Conservation (phyloP, 1,140 invertebrate species). For the Andrena cerasifolii region DNA sequence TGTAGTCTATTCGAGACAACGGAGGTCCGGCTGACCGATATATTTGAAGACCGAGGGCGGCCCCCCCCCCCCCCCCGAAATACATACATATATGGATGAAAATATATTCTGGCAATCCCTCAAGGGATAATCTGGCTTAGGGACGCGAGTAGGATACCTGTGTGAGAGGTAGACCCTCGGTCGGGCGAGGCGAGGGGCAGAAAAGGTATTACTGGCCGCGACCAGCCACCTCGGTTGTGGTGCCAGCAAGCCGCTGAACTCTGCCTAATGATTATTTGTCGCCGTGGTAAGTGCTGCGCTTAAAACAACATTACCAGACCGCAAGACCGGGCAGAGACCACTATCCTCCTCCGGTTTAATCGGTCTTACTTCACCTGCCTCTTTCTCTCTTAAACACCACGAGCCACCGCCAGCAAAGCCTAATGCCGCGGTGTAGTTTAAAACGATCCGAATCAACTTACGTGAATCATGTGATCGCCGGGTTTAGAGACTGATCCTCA, state of each 20-base stretch:
- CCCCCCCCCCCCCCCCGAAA: too few relatives aligned
- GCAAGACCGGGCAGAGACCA: constrained; percentile 58
- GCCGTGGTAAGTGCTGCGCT: constrained; percentile 70
- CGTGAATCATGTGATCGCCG: neutral
- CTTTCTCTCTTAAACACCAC: constrained; percentile 29
- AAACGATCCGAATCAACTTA: constrained; percentile 42
- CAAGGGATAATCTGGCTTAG: constrained; percentile 74
- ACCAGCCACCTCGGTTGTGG: constrained; percentile 52
- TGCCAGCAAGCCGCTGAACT: constrained; percentile 66
- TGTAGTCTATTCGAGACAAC: constrained; percentile 39
- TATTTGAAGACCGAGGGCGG: constrained; percentile 46
- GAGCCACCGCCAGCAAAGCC: neutral
- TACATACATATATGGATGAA: constrained; percentile 66
- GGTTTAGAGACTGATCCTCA: neutral
- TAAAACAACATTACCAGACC: constrained; percentile 73
- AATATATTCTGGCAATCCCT: constrained; percentile 72
- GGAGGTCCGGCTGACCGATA: constrained; percentile 59
- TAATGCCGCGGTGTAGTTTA: constrained; percentile 31
- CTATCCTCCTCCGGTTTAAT: constrained; percentile 54
- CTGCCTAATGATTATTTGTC: constrained; percentile 74
- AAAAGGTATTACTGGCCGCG: constrained; percentile 63
- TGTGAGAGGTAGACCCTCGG: constrained; percentile 38
- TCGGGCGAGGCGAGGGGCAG: constrained; percentile 51
- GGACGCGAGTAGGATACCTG: constrained; percentile 58
- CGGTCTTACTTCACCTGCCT: constrained; percentile 35